Percentiles rank a stretch among this genome's conserved stretches.
These are phyloP conservation scores for Felis chaus DNA, from an alignment of 2,113 vertebrate species.

Conservation along the genomic window DNA sequence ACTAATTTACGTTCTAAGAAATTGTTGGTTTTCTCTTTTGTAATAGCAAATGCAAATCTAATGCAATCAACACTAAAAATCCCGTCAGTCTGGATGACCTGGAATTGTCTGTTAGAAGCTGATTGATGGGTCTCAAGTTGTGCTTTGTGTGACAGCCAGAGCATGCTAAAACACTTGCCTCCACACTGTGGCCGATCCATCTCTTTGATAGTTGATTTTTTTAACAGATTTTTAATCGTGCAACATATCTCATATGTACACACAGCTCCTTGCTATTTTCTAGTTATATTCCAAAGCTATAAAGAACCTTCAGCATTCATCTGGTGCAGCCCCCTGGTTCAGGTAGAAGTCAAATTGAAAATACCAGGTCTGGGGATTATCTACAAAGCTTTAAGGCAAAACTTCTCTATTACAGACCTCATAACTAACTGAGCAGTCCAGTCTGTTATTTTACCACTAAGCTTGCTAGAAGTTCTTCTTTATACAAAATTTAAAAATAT, in stretches of 20 bases:
- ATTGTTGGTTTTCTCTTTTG: accelerated
- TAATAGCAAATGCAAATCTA: slow-evolving; percentile 48
- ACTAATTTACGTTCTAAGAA: slow-evolving; percentile 46
- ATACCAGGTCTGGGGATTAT: not conserved
- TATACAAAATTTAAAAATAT: not conserved
- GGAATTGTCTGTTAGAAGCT: slow-evolving; percentile 7
- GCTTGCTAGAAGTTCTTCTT: not conserved
- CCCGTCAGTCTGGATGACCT: slow-evolving; percentile 22
- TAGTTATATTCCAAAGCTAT: not conserved
- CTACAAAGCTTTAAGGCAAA: not conserved
- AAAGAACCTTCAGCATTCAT: not conserved
- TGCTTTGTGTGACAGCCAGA: not conserved
- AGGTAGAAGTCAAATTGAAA: not conserved
- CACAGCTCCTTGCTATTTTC: not conserved
- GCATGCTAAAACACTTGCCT: not conserved
- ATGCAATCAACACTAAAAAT: slow-evolving; percentile 44
- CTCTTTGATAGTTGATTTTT: not conserved
- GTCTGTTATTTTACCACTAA: not conserved
- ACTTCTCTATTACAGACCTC: not conserved
- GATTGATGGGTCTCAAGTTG: slow-evolving; percentile 5
- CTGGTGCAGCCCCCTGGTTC: not conserved
- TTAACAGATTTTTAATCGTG: not conserved
- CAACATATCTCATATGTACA: not conserved
- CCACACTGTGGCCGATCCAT: not conserved
- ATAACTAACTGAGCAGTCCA: not conserved